These are phyloP conservation scores for Corapipo altera DNA, from an alignment of 2,113 vertebrate genomes.

Conservation along the genomic window DNA sequence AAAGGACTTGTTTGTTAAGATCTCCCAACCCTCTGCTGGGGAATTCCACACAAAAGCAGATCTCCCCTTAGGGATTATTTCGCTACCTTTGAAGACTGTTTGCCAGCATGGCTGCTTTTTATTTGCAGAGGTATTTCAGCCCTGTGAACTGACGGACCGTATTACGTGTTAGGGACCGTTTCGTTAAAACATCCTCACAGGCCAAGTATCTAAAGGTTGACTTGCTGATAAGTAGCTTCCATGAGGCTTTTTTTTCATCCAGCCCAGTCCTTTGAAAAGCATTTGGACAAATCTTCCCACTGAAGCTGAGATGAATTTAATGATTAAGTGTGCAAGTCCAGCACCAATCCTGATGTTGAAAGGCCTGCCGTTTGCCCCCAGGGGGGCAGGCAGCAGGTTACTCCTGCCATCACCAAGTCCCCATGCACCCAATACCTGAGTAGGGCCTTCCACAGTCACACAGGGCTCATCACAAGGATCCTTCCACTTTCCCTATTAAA, in stretches of 20 bases:
- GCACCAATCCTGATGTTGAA: background rate
- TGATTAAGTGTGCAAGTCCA: background rate
- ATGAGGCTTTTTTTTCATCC: background rate
- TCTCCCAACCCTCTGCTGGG: slow-evolving; percentile 27
- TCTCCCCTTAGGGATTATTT: slow-evolving; percentile 31
- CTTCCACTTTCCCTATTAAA: background rate
- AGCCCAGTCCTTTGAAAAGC: background rate
- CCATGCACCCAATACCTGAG: background rate
- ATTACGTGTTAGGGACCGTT: rapidly evolving
- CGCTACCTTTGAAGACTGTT: slow-evolving; percentile 20
- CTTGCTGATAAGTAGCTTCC: background rate
- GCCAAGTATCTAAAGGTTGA: background rate
- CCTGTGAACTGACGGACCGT: background rate
- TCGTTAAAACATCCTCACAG: background rate
- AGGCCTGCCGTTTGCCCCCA: rapidly evolving
- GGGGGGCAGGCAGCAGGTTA: background rate
- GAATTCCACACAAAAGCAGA: slow-evolving; percentile 42
- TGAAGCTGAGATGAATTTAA: background rate
- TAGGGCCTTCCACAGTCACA: background rate
- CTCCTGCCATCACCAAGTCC: background rate
- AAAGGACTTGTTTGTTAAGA: slow-evolving; percentile 38
- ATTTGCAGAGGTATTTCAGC: slow-evolving; percentile 46
- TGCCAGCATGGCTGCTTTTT: slow-evolving; percentile 44
- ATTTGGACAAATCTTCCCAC: background rate
- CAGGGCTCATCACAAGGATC: background rate